Evolutionary conservation across 2,888 invertebrate genomes (phyloP), one percentile per base, ranked within the genome.

Genomic region (Meandrusa payeni): DNA sequence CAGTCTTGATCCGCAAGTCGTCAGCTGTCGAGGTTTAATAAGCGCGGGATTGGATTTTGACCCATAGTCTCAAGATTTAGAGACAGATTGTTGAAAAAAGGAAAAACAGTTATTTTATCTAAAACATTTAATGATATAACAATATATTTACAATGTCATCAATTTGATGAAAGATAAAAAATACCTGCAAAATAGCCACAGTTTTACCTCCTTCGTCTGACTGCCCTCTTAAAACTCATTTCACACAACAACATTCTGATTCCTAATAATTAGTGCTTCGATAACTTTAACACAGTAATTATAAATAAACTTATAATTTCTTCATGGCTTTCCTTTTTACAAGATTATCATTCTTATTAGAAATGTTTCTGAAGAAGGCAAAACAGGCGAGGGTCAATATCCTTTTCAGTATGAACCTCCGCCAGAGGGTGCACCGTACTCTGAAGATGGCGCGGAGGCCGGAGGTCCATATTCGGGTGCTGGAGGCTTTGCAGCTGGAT

Each of bases 361-460:
- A 43, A 23, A 47, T 45, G 52, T 51, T 52, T 49, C 53, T 45
- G 55, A 52, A 50, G 46, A 52, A 49, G 54, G 54, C 56, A 49
- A 59, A 55, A 57, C 53, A 50, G 52, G 57, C 58, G 52, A 54
- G 54, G 48, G 51, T 63, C 52, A 50, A 57, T 55, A 56, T 46
- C 34, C 31, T 41, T 50, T 52, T 68, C 51, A 64, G 54, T 63
- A 62, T 31, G 60, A 62, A 57, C 62, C 55, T 47, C 57, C 55
- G 41, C 57, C 61, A 50, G 80, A 88, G 41, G 91, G 91, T 22
- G 91, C 90, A 26, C 91, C 91, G 67, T 92, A 92, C 64, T 90
- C 89, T 52, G 89, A 89, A 12, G 90, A 90, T 4, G 87, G 87
- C 29, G 78, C 81, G 15, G 82, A 76, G 27, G 86, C 83, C 31